Percentiles rank a stretch among this genome's conserved stretches.
These are phyloP conservation scores for Drosophila teissieri DNA, from an alignment of 1,140 invertebrate species.

Conservation along the genomic window DNA sequence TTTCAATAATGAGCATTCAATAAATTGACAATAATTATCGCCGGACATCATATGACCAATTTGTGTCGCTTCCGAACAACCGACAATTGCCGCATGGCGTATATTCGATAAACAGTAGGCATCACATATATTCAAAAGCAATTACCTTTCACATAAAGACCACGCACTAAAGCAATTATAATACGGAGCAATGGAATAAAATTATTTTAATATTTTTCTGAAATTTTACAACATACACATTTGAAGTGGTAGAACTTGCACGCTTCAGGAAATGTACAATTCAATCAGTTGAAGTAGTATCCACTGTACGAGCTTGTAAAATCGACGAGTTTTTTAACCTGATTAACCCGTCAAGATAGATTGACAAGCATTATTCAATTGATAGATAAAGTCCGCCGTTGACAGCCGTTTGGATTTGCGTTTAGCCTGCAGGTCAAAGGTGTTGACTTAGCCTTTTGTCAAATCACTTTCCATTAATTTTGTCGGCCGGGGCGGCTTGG, in stretches of 20 bases:
- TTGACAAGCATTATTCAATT: conserved; percentile 19
- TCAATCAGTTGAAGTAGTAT: not conserved
- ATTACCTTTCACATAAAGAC: not conserved
- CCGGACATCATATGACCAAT: conserved; percentile 45
- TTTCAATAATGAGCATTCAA: conserved; percentile 68
- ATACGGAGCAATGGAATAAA: not conserved
- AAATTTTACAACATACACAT: not conserved
- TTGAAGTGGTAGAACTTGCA: too few relatives aligned
- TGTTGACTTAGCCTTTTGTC: conserved; percentile 30
- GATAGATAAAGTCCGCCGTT: conserved; percentile 18
- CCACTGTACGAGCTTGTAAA: not conserved
- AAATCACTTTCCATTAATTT: conserved; percentile 49
- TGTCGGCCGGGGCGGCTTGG: conserved; percentile 10
- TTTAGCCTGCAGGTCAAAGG: conserved; percentile 29
- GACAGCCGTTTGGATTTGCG: conserved; percentile 21
- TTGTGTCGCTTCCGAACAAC: conserved; percentile 29
- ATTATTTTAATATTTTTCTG: not conserved
- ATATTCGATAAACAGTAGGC: conserved; percentile 8
- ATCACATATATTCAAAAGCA: conserved; percentile 1
- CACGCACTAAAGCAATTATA: not conserved
- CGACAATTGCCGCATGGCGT: conserved; percentile 9
- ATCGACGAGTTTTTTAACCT: not conserved
- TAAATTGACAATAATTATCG: conserved; percentile 62
- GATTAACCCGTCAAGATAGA: conserved; percentile 21
- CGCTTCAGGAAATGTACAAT: too few relatives aligned